Base-by-base conservation (phyloP, 2,888 invertebrate genomes). In the Meteorus colon region DNA sequence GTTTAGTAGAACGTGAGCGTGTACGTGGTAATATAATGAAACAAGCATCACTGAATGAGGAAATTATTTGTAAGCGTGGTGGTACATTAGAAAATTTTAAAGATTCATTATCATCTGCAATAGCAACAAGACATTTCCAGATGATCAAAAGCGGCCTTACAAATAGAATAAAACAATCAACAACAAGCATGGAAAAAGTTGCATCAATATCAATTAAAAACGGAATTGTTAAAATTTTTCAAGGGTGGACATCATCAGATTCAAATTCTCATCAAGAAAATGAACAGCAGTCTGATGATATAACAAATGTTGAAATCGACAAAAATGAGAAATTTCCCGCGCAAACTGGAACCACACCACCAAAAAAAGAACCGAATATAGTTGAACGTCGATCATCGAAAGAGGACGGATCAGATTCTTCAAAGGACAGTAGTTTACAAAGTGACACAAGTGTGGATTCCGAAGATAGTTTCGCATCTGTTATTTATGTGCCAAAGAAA, bases 361-460 rank as follows among this genome's bases (percentile, higher is more conserved):
- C 78, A 78, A 86, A 80, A 80, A 82, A 79, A 68, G 89, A 88
- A 73, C 82, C 81, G 76, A 87, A 90, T 80, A 73, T 60, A 55
- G 77, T 78, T 68, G 96, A 95, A 85, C 91, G 97, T 75, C 92
- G 96, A 72, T 93, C 94, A 84, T 96, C 96, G 0, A 93, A 94
- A 81, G 97, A 97, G 89, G 96, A 96, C 84, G 96, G 96, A 16
- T 97, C 97, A 0, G 96, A 96, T 87, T 96, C 96, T 6, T 96
- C 96, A 2, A 96, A 96, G 90, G 96, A 96, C 84, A 95, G 96
- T 87, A 97, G 97, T 87, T 92, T 97, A 77, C 97, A 97, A 90
- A 97, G 97, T 88, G 97, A 97, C 87, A 97, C 97, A 1, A 97
- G 97, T 90, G 96, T 97, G 48, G 97, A 97, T 89, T 96, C 96